Base-by-base conservation (phyloP, 2,797 vertebrate genomes). In the Enteromius paludinosus region DNA sequence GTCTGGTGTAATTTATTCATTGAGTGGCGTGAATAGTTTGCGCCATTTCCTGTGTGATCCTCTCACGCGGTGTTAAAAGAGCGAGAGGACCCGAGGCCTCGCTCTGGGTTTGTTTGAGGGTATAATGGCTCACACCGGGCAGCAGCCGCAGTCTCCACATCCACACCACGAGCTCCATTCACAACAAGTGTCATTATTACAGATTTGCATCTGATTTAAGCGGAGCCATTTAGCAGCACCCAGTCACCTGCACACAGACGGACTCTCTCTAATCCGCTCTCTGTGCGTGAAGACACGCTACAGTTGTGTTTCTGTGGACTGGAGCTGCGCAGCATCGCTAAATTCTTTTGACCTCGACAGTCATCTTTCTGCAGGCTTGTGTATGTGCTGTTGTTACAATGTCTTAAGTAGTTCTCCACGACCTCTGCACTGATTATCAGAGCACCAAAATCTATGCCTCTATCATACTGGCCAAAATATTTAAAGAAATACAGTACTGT, bases 201-300 rank as follows among this genome's bases (percentile, higher is more conserved):
- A 89, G 87, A 93, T 93, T 92, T 93, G 91, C 92, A 93, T 94
- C 92, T 93, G 90, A 92, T 92, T 93, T 89, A 87, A 79, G 87
- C 23, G 1, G 88, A 82, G 88, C 92, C 76, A 83, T 87, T 93
- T 89, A 90, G 78, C 85, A 64, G 83, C 69, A 43, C 77, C 72
- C 82, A 76, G 43, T 85, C 83, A 83, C 72, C 78, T 90, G 88
- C 87, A 89, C 87, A 89, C 66, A 0, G 41, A 28, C 41, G 28
- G 30, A 62, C 71, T 52, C 76, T 65, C 61, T 68, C 61, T 79
- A 76, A 76, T 76, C 74, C 33, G 33, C 2, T 20, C 43, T 66
- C n/a, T 68, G 47, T 56, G 35, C 54, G 14, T 30, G 74, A 76
- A 76, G 74, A 62, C 74, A 76, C 3, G 4, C 49, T 76, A 41